phyloP scores from a whole-genome alignment of 2,113 vertebrate genomes.

The Galemys pyrenaicus region DNA sequence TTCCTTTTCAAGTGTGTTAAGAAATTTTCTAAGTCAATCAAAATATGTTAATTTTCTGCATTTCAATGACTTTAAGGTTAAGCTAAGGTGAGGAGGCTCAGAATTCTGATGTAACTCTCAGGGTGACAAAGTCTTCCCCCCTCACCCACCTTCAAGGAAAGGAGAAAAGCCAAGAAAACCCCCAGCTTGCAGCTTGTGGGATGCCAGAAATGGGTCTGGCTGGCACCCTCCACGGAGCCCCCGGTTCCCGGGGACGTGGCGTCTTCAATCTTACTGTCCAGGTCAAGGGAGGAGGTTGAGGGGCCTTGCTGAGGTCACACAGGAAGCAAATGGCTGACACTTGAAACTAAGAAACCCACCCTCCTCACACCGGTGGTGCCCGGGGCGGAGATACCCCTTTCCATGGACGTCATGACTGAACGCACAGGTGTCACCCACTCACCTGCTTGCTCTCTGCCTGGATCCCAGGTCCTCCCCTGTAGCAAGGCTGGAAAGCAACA shows the following conservation, averaged over 20 bases:
- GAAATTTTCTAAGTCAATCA: not conserved
- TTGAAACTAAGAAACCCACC: not conserved
- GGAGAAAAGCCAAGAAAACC: not conserved
- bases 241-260: not conserved
- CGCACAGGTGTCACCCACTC: too few relatives aligned
- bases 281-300: not conserved
- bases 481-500: too few relatives aligned
- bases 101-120: not conserved
- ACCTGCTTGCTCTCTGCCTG: too few relatives aligned
- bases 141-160: not conserved
- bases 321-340: not conserved
- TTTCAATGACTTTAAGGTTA: conserved; percentile 48
- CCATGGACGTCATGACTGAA: rapidly evolving
- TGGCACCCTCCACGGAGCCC: too few relatives aligned
- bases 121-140: not conserved
- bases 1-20: not conserved
- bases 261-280: rapidly evolving
- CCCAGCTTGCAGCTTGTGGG: too few relatives aligned
- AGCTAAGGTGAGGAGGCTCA: not conserved
- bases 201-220: rapidly evolving
- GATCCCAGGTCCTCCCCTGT: too few relatives aligned
- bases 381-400: rapidly evolving
- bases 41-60: conserved; percentile 36
- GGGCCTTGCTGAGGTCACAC: not conserved
- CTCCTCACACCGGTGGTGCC: not conserved